phyloP scores from a whole-genome alignment of 1,140 invertebrate species.

The Bombus haemorrhoidalis region DNA sequence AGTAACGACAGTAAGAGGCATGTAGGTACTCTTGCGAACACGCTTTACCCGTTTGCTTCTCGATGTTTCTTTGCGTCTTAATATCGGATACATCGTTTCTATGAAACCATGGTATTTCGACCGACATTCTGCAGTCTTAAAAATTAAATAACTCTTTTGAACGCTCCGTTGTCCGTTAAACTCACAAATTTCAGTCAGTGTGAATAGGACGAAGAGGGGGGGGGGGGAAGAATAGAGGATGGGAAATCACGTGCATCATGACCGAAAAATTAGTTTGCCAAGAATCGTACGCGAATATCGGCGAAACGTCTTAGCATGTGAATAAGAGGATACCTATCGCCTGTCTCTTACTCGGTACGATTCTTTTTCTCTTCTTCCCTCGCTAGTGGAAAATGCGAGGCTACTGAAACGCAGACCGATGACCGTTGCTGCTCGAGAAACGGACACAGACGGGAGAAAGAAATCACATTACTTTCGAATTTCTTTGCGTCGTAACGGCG shows the following conservation, averaged over 20 bases:
- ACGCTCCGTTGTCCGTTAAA: background rate
- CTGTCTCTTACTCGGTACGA: background rate
- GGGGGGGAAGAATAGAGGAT: background rate
- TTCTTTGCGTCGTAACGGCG: conserved; percentile 56
- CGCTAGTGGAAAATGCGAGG: conserved; percentile 35
- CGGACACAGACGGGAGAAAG: conserved; percentile 40
- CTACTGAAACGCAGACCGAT: conserved; percentile 19
- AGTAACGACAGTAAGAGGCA: conserved; percentile 71
- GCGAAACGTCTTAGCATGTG: conserved; percentile 63
- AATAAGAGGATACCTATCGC: conserved; percentile 38
- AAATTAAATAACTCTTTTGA: background rate
- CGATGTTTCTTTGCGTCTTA: background rate
- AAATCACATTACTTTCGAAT: conserved; percentile 69
- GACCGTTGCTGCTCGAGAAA: conserved; percentile 22
- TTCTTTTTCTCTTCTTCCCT: background rate
- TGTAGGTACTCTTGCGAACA: conserved; percentile 42
- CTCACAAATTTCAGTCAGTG: background rate
- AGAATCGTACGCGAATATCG: conserved; percentile 30
- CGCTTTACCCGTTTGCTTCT: conserved; percentile 20
- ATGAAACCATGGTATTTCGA: background rate
- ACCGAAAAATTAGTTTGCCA: conserved; percentile 36
- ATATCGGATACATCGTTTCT: background rate
- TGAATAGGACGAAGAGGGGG: background rate
- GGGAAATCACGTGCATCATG: background rate
- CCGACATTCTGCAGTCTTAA: background rate